Base-by-base conservation (phyloP, 1,140 invertebrate species). In the Hormaphis cornu region DNA sequence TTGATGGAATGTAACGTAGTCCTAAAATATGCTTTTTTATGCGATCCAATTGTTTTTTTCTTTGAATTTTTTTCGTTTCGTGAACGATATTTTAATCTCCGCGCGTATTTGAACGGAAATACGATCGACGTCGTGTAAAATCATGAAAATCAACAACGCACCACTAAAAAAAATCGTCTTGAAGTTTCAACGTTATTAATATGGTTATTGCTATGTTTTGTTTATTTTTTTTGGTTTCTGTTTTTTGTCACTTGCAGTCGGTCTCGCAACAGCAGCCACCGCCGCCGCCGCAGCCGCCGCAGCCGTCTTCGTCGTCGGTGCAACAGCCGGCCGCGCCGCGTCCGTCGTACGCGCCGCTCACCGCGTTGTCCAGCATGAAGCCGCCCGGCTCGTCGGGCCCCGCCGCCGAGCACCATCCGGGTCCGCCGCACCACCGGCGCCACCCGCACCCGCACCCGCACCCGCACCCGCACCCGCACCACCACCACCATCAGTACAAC, bases 291-390 rank as follows among this genome's bases (percentile, higher is more conserved):
- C n/a, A n/a, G n/a, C n/a, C 24, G 10, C 12, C 40, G 24, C 18
- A 18, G 20, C 7, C 30, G 26, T 24, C 54, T 5, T 16, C n/a
- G 16, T 44, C n/a, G 18, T 42, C 18, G 1, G 24, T 12, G 33
- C 69, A 40, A 3, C 70, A 50, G 18, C 48, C 40, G 7, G 46
- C 42, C 14, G 70, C 37, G 6, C 42, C 44, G 20, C 70, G 59
- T 42, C 46, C 70, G 10, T 71, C 59, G 22, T 92, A 92, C 76
- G 90, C 89, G 37, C 89, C 89, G 16, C 81, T 92, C 40, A 87
- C 87, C 54, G 89, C 90, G n/a, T 79, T 91, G 69, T 91, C 89
- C 40, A 90, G 86, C 72, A 92, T 92, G 90, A 84, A 90, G 79
- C 89, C 89, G 28, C 89, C 89, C 1, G 87, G 86, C 71, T 76